A percentile compares a stretch with the other conserved stretches of the same genome.
These are phyloP conservation scores for Dunckerocampus dactyliophorus DNA, from an alignment of 2,113 vertebrate species.

Conservation along the genomic window DNA sequence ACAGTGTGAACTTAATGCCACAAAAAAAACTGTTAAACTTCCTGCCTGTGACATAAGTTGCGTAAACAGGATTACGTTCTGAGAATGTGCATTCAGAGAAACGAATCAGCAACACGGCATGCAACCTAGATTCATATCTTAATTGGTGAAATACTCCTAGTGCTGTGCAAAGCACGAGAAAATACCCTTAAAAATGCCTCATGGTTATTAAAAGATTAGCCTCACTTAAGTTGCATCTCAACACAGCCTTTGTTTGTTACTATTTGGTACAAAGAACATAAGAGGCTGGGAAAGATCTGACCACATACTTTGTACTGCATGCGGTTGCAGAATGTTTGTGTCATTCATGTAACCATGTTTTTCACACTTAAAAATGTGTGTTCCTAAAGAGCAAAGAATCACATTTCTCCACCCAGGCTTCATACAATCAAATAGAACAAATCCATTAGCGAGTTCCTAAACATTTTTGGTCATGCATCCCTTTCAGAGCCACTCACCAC, in stretches of 20 bases:
- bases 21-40: slow-evolving; percentile 33
- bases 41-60: slow-evolving; percentile 23
- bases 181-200: slow-evolving; percentile 48
- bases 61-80: slow-evolving; percentile 34
- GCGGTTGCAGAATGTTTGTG: not conserved
- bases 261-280: slow-evolving; percentile 56
- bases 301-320: not conserved
- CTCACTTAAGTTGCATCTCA: slow-evolving; percentile 64
- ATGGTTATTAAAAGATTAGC: slow-evolving; percentile 77
- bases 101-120: slow-evolving; percentile 16
- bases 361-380: not conserved
- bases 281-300: not conserved
- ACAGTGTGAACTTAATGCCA: slow-evolving; percentile 7
- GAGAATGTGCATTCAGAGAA: slow-evolving; percentile 18
- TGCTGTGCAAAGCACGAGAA: slow-evolving; percentile 27
- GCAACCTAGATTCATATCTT: slow-evolving; percentile 27
- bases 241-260: slow-evolving; percentile 64
- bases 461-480: not conserved
- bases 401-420: not conserved
- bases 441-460: not conserved
- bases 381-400: not conserved
- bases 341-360: not conserved
- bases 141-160: slow-evolving; percentile 33
- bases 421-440: not conserved
- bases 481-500: not conserved